These are phyloP conservation scores for sheep (Ovis aries) DNA, from an alignment of 2,113 vertebrate species.

Conservation along the genomic window DNA sequence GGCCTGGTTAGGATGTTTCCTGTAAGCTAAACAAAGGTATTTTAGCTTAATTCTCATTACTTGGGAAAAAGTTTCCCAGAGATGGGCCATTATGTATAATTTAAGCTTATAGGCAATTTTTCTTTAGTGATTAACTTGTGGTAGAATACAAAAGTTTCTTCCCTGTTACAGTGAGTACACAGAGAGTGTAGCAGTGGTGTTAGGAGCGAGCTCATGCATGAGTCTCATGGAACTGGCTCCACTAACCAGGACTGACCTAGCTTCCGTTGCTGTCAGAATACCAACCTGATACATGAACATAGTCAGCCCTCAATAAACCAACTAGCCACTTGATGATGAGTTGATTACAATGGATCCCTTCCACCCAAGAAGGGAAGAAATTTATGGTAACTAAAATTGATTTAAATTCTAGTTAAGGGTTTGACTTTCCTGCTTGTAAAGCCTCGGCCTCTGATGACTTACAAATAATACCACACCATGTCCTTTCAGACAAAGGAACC, in stretches of 20 bases:
- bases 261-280: not conserved
- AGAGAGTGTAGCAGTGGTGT: not conserved
- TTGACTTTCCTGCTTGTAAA: not conserved
- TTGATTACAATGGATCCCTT: not conserved
- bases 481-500: not conserved
- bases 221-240: not conserved
- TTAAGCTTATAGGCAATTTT: not conserved
- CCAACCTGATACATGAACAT: not conserved
- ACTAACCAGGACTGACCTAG: not conserved
- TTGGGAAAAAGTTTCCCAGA: not conserved
- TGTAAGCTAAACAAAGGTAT: not conserved
- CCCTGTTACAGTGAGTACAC: not conserved
- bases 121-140: not conserved
- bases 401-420: not conserved
- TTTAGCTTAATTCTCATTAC: not conserved
- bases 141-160: not conserved
- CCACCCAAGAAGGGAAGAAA: not conserved
- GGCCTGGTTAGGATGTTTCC: not conserved
- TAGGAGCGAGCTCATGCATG: fast-evolving
- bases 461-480: not conserved
- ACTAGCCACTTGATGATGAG: not conserved
- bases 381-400: not conserved
- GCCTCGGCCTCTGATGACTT: not conserved
- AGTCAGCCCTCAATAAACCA: not conserved
- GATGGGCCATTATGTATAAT: not conserved